phyloP scores from a whole-genome alignment of 2,113 vertebrate genomes.

The Rhinopithecus roxellana region DNA sequence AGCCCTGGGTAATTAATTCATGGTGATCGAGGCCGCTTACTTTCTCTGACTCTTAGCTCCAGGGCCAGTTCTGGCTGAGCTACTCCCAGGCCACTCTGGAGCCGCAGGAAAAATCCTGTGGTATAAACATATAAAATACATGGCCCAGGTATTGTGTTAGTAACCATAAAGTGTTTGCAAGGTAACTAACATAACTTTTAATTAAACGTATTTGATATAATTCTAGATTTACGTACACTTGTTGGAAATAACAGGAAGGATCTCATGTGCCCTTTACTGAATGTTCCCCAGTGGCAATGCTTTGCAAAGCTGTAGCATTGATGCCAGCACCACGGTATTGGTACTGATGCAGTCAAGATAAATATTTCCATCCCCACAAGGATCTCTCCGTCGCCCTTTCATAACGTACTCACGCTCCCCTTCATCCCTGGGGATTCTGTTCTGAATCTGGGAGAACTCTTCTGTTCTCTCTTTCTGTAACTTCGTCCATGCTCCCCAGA shows the following conservation, averaged over 20 bases:
- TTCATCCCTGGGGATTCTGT: neutral
- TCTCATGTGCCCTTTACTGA: neutral
- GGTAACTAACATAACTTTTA: neutral
- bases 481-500: neutral
- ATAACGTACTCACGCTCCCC: neutral
- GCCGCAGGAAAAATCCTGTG: no score
- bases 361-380: neutral
- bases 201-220: neutral
- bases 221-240: neutral
- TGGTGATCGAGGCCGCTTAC: neutral
- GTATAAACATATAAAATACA: no score
- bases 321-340: no score
- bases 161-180: neutral
- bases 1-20: no score
- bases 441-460: neutral
- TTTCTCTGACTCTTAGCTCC: no score
- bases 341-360: neutral
- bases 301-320: neutral
- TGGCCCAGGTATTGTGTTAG: neutral
- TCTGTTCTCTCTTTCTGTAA: neutral
- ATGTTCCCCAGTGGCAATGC: neutral
- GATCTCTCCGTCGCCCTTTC: neutral
- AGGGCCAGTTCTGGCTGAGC: neutral
- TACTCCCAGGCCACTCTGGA: neutral
- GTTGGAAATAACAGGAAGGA: neutral